These are phyloP conservation scores for Hyphantria cunea DNA, from an alignment of 1,140 invertebrate genomes.

Conservation along the genomic window DNA sequence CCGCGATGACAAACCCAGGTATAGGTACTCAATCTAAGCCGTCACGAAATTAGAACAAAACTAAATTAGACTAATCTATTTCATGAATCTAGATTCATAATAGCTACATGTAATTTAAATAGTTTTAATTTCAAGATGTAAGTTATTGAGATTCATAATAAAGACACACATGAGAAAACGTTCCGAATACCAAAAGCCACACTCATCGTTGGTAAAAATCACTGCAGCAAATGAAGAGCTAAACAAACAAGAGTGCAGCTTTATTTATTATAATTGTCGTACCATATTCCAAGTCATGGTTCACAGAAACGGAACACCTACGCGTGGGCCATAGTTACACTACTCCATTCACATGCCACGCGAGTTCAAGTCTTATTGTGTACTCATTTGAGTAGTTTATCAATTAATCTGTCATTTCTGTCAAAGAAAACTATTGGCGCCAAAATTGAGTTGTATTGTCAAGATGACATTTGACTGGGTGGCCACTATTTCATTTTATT, in stretches of 20 bases:
- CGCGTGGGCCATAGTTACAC: slow-evolving; percentile 30
- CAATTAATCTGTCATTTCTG: slow-evolving; percentile 4
- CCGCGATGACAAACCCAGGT: too few relatives aligned
- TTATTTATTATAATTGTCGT: slow-evolving; percentile 77
- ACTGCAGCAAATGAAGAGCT: slow-evolving; percentile 76
- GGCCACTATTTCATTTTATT: slow-evolving; percentile 50
- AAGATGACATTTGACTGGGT: slow-evolving; percentile 63
- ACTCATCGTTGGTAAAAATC: slow-evolving; percentile 66
- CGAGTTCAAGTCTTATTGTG: slow-evolving; percentile 10
- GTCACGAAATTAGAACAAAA: too few relatives aligned
- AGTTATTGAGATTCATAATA: slow-evolving; percentile 11
- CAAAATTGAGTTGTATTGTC: slow-evolving; percentile 71
- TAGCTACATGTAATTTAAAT: too few relatives aligned
- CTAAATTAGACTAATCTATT: too few relatives aligned
- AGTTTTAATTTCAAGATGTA: slow-evolving; percentile 4
- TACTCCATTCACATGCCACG: not conserved
- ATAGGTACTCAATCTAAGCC: too few relatives aligned
- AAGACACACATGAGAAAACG: slow-evolving; percentile 26
- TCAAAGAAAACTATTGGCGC: slow-evolving; percentile 51
- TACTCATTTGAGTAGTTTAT: slow-evolving; percentile 9
- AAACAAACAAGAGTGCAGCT: slow-evolving; percentile 75
- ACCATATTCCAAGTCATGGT: slow-evolving; percentile 68
- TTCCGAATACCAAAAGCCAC: slow-evolving; percentile 44
- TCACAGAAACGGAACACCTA: slow-evolving; percentile 76
- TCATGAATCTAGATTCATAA: too few relatives aligned